Evolutionary conservation across 2,797 vertebrate species (phyloP).

Genomic region (Pelodytes ibericus): DNA sequence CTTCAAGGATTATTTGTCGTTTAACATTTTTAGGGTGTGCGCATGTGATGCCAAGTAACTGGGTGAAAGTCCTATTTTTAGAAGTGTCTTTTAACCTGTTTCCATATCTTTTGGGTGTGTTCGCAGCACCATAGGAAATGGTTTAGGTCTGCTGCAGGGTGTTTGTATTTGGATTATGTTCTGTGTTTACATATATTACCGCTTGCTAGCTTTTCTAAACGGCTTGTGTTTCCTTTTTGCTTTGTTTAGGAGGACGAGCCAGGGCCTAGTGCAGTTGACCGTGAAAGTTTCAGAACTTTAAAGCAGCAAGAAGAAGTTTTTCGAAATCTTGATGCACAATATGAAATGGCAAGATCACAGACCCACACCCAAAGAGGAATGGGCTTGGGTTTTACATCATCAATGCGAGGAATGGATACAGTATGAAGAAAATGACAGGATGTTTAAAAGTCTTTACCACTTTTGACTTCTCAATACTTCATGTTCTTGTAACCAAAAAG

Average conservation of each 20-base stretch:
- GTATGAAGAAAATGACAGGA: constrained; percentile 75
- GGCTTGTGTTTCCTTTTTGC: constrained; percentile 34
- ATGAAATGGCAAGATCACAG: constrained; percentile 97
- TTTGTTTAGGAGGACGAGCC: constrained; percentile 85
- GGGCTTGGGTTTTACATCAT: constrained; percentile 93
- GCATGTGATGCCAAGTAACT: too few relatives aligned
- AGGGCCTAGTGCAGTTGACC: constrained; percentile 80
- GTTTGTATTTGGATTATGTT: too few relatives aligned
- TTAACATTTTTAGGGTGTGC: too few relatives aligned
- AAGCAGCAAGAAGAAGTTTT: constrained; percentile 98
- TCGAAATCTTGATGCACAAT: constrained; percentile 94
- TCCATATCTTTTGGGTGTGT: too few relatives aligned
- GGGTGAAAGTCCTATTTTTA: too few relatives aligned
- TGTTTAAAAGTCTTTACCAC: constrained; percentile 58
- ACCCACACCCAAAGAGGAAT: constrained; percentile 97
- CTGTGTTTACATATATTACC: too few relatives aligned
- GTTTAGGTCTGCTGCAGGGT: too few relatives aligned
- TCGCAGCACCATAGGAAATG: too few relatives aligned
- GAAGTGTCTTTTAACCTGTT: too few relatives aligned
- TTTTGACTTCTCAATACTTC: constrained; percentile 71
- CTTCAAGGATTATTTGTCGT: too few relatives aligned
- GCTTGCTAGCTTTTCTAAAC: too few relatives aligned
- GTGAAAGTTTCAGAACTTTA: constrained; percentile 91
- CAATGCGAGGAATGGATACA: constrained; percentile 92
- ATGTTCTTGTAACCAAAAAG: constrained; percentile 82